Conservation (phyloP, 2,888 invertebrate genomes). For the Prostheceraeus crozeri region DNA sequence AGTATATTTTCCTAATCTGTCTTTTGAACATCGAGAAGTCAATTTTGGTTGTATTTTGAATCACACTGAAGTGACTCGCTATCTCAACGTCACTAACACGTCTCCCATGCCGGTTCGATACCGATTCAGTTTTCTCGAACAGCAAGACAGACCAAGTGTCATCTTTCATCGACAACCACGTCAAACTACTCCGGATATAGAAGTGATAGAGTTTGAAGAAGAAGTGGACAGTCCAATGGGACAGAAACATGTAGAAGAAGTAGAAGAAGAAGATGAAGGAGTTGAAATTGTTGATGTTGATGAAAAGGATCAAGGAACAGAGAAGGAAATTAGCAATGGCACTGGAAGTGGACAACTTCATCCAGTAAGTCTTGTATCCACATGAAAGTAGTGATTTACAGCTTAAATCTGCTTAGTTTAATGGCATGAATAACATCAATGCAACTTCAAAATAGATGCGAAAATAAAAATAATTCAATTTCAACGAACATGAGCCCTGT, state of each 20-base stretch:
- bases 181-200: not conserved
- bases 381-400: too few species aligned
- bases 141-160: slow-evolving; percentile 36
- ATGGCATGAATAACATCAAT: too few species aligned
- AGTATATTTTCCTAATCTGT: slow-evolving; percentile 66
- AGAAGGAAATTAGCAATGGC: slow-evolving; percentile 15
- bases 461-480: too few species aligned
- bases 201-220: not conserved
- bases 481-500: too few species aligned
- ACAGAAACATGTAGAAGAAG: too few species aligned
- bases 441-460: too few species aligned
- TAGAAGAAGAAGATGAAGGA: too few species aligned
- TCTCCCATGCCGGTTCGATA: slow-evolving; percentile 43
- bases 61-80: slow-evolving; percentile 57
- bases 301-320: slow-evolving; percentile 31
- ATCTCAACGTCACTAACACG: slow-evolving; percentile 60
- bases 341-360: too few species aligned
- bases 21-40: slow-evolving; percentile 60
- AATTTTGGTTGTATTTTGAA: slow-evolving; percentile 64
- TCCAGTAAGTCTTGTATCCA: slow-evolving; percentile 2
- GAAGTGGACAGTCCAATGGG: too few species aligned
- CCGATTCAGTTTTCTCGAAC: slow-evolving; percentile 38
- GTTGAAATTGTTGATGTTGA: slow-evolving; percentile 31
- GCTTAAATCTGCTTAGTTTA: too few species aligned
- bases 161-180: slow-evolving; percentile 34